These are phyloP conservation scores for Etia nguti DNA, from an alignment of 2,113 vertebrate genomes.

Conservation along the genomic window DNA sequence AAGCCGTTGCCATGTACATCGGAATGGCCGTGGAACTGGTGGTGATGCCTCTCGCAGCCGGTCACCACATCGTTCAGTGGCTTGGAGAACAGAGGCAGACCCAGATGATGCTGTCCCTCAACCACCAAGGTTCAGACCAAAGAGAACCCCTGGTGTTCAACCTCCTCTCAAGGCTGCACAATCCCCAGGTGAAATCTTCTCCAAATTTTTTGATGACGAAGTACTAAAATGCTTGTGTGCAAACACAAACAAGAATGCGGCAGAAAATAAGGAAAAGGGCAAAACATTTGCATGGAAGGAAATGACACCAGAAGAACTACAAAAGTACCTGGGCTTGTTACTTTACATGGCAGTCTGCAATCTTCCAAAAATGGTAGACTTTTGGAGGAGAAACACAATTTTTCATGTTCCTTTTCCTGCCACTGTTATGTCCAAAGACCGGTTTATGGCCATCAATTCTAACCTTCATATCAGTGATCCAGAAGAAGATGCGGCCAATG, in stretches of 20 bases:
- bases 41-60: not conserved
- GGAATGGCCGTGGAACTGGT: rapidly evolving
- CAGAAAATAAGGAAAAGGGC: not conserved
- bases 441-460: too few relatives aligned
- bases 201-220: not conserved
- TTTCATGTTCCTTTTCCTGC: too few relatives aligned
- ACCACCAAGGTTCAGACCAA: not conserved
- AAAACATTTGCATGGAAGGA: not conserved
- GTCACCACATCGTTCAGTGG: not conserved
- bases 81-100: not conserved
- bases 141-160: not conserved
- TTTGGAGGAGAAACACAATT: not conserved
- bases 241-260: rapidly evolving
- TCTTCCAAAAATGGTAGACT: not conserved
- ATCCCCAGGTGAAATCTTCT: not conserved
- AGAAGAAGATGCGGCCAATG: too few relatives aligned
- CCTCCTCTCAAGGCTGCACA: not conserved
- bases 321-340: not conserved
- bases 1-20: not conserved
- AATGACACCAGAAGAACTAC: not conserved
- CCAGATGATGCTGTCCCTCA: not conserved
- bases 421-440: too few relatives aligned
- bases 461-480: too few relatives aligned
- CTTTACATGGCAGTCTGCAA: not conserved
- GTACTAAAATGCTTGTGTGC: not conserved